Percentiles rank a stretch among this genome's conserved stretches.
These are phyloP conservation scores for Crypturellus undulatus DNA, from an alignment of 2,113 vertebrate species.

Conservation along the genomic window DNA sequence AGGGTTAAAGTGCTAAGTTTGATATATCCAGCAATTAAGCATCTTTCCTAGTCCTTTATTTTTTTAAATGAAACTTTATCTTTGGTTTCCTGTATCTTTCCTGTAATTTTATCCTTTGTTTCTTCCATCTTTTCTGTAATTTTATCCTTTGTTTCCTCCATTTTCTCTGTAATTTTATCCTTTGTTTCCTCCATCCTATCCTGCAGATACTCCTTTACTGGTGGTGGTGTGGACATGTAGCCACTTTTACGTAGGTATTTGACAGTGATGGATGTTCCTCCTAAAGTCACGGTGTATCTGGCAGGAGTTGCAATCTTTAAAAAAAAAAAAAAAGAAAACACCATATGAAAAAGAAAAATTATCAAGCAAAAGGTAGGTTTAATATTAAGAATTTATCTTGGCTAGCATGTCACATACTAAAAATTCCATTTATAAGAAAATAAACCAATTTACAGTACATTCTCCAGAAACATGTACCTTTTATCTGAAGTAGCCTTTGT, in stretches of 20 bases:
- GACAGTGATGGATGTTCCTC: conserved; percentile 91
- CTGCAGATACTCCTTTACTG: conserved; percentile 93
- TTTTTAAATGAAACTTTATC: conserved; percentile 94
- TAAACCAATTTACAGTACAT: background rate
- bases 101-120: conserved; percentile 93
- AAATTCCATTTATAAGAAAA: background rate
- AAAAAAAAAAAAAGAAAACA: conserved; percentile 18
- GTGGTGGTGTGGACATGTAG: conserved; percentile 93
- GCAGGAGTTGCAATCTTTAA: conserved; percentile 93
- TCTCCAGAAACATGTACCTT: background rate
- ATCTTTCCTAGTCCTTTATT: conserved; percentile 83
- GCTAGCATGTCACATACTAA: background rate
- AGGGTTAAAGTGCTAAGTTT: conserved; percentile 67
- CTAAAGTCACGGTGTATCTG: conserved; percentile 92
- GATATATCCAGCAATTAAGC: background rate
- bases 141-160: conserved; percentile 89
- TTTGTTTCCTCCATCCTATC: conserved; percentile 89
- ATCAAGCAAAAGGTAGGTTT: background rate
- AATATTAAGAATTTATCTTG: background rate
- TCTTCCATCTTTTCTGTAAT: conserved; percentile 88
- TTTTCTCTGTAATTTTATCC: conserved; percentile 85
- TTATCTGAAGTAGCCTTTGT: background rate
- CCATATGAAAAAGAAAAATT: background rate
- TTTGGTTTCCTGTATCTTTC: conserved; percentile 96
- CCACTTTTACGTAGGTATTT: conserved; percentile 90